Evolutionary conservation across 2,113 vertebrate genomes (phyloP), one percentile per base, ranked within the genome.

Genomic region (Marcusenius ussheri): DNA sequence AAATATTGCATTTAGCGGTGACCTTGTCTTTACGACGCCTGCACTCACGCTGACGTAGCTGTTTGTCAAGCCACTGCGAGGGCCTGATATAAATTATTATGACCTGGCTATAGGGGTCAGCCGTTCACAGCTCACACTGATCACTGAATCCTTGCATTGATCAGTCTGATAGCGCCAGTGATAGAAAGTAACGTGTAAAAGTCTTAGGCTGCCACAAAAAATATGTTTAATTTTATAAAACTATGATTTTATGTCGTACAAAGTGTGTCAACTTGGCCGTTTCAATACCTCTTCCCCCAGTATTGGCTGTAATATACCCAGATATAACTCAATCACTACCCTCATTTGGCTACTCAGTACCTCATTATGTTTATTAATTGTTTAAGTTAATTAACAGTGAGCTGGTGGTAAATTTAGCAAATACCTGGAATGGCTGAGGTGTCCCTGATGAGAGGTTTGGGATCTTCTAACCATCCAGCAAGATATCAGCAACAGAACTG

Each of bases 1-100:
- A 24, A 42, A 45, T 62, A 42, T 62, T 13, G 39, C 21, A 84
- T 45, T 84, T 39, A 24, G 45, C 45, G 2, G 50, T 83, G 49
- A 51, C 74, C 88, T 83, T 89, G 70, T 24, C 49, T 42, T 83
- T n/a, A 77, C 27, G 21, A 45, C 3, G 88, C 8, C 46, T 39
- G 6, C 7, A 46, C 51, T 83, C 46, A 45, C 49, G 3, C 2
- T n/a, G 88, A 47, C 10, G 24, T 42, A 90, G 90, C 19, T 88
- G 70, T 83, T 87, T 47, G 90, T 88, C n/a, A 35, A 45, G 90
- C 62, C 88, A 74, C 83, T 31, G 45, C 39, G 42, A 88, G 49
- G 53, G 83, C 90, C 89, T 89, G 80, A 90, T 89, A 90, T 93
- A 91, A 93, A 90, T 90, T 90, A 89, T 84, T 90, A 91, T 90